Conservation (phyloP, 2,888 invertebrate species). For the Hypercompe scribonia region DNA sequence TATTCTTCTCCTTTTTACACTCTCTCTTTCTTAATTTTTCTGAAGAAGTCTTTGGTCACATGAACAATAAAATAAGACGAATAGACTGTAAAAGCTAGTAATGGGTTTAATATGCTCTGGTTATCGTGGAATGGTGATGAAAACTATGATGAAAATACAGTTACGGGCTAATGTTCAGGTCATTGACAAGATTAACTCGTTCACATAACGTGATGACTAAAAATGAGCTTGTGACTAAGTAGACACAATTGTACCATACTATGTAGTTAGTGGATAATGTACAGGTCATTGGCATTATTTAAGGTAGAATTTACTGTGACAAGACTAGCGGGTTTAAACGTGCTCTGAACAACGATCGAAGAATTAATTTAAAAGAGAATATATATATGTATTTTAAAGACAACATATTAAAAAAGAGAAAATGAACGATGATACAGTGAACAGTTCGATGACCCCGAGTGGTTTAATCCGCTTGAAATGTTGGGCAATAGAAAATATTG, state of each 20-base stretch:
- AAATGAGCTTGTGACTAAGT: conserved; percentile 10
- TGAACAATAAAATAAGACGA: background rate
- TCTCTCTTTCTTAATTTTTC: too few relatives aligned
- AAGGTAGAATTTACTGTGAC: background rate
- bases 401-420: too few relatives aligned
- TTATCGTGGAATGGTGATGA: background rate
- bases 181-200: conserved; percentile 7
- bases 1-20: too few relatives aligned
- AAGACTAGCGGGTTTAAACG: background rate
- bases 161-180: background rate
- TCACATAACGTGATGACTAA: conserved; percentile 6
- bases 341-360: background rate
- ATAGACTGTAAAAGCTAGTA: background rate
- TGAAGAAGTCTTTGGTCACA: too few relatives aligned
- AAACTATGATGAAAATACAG: background rate
- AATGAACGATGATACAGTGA: too few relatives aligned
- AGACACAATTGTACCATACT: conserved; percentile 9
- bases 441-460: too few relatives aligned
- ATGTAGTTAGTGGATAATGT: conserved; percentile 13
- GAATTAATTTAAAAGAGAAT: too few relatives aligned
- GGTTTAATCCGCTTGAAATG: too few relatives aligned
- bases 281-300: conserved; percentile 9
- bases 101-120: background rate
- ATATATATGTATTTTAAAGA: too few relatives aligned
- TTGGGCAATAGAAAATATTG: too few relatives aligned